These are phyloP conservation scores for Parus major DNA, from an alignment of 2,113 vertebrate genomes.

Conservation along the genomic window DNA sequence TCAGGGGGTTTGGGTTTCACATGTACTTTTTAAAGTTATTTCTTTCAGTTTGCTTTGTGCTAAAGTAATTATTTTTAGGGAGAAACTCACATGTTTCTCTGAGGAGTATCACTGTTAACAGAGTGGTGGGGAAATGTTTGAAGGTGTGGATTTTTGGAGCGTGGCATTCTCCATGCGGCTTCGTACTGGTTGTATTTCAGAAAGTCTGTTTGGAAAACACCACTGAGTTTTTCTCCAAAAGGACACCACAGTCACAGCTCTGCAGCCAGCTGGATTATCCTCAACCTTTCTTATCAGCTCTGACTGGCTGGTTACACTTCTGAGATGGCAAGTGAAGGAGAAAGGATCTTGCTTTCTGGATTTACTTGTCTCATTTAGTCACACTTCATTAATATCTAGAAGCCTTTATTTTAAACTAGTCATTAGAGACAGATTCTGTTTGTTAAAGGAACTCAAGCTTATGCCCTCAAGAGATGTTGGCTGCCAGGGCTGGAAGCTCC, in stretches of 20 bases:
- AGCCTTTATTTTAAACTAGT: neutral
- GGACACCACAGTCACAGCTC: neutral
- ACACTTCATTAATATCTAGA: neutral
- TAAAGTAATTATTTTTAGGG: neutral
- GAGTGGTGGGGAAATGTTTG: neutral
- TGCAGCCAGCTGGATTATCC: neutral
- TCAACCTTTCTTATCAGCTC: neutral
- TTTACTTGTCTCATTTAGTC: neutral
- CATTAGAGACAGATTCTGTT: neutral
- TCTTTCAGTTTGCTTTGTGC: neutral
- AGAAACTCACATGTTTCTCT: neutral
- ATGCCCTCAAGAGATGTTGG: neutral
- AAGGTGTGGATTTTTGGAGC: neutral
- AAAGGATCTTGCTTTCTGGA: neutral
- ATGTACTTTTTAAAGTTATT: neutral
- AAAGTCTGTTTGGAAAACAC: neutral
- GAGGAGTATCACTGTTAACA: neutral
- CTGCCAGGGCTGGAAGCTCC: neutral
- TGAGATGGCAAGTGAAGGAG: neutral
- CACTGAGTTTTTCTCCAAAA: neutral
- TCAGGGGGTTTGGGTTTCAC: neutral
- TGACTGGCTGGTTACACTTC: neutral
- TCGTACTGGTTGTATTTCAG: fast-evolving
- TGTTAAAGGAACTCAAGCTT: neutral
- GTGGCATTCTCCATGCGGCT: neutral